Percentiles rank a stretch among this genome's conserved stretches.
These are phyloP conservation scores for Spisula solida DNA, from an alignment of 2,888 invertebrate species.

Conservation along the genomic window DNA sequence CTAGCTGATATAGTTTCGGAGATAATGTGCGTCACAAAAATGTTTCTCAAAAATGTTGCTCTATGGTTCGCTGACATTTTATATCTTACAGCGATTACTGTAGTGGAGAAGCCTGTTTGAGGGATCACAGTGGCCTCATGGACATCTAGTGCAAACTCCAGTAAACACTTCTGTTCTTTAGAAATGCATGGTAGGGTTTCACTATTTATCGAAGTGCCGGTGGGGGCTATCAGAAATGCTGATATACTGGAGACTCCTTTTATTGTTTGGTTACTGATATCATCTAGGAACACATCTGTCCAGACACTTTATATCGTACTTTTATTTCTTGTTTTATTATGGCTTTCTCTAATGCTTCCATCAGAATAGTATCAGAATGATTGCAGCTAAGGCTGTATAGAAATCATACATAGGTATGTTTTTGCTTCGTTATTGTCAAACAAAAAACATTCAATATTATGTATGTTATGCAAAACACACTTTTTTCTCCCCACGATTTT, in stretches of 20 bases:
- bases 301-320: background rate
- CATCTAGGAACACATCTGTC: background rate
- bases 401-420: background rate
- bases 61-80: too few relatives aligned
- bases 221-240: background rate
- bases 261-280: background rate
- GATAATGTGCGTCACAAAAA: too few relatives aligned
- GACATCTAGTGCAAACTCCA: too few relatives aligned
- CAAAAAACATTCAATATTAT: background rate
- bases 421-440: constrained; percentile 7
- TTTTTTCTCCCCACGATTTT: background rate
- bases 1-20: too few relatives aligned
- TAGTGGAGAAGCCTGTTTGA: too few relatives aligned
- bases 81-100: too few relatives aligned
- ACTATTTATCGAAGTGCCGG: background rate
- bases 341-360: background rate
- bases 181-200: too few relatives aligned
- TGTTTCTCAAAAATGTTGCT: too few relatives aligned
- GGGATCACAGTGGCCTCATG: too few relatives aligned
- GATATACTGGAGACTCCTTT: background rate
- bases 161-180: too few relatives aligned
- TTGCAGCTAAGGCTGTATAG: background rate
- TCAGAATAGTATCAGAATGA: background rate
- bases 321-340: background rate
- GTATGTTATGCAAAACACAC: background rate